Evolutionary conservation across 2,797 vertebrate genomes (phyloP).

Genomic region (Schizothorax lantsangensis): DNA sequence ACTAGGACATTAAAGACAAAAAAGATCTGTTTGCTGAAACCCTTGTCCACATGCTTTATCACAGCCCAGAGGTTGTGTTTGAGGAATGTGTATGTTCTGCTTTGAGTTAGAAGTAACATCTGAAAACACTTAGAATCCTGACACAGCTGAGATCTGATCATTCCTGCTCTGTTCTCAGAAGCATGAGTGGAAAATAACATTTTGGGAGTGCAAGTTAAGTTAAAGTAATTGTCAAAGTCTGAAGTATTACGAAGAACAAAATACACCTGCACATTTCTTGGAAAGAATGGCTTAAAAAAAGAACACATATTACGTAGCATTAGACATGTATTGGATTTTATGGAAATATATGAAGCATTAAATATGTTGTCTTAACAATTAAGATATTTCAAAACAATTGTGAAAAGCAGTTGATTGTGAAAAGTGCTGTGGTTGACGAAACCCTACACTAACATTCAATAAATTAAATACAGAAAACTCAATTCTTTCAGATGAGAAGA

Average conservation of each 20-base stretch:
- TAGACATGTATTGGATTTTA: background rate
- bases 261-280: background rate
- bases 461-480: slow-evolving; percentile 29
- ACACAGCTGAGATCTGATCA: background rate
- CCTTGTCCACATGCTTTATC: background rate
- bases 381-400: slow-evolving; percentile 23
- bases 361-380: slow-evolving; percentile 1
- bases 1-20: background rate
- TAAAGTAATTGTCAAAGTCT: background rate
- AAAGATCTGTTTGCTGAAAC: background rate
- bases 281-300: background rate
- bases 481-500: slow-evolving; percentile 10
- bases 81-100: background rate
- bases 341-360: slow-evolving; percentile 16
- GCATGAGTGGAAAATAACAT: background rate
- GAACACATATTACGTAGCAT: background rate
- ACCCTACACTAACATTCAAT: slow-evolving; percentile 17
- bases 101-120: background rate
- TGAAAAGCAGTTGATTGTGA: background rate
- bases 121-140: background rate
- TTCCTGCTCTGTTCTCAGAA: background rate
- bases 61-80: background rate
- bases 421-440: background rate
- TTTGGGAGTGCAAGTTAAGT: background rate
- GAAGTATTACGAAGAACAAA: background rate